Percentiles rank a stretch among this genome's conserved stretches.
Evolutionary conservation across 23 tunicate genomes (phyloP).

Genomic region (Corella eumyota): DNA sequence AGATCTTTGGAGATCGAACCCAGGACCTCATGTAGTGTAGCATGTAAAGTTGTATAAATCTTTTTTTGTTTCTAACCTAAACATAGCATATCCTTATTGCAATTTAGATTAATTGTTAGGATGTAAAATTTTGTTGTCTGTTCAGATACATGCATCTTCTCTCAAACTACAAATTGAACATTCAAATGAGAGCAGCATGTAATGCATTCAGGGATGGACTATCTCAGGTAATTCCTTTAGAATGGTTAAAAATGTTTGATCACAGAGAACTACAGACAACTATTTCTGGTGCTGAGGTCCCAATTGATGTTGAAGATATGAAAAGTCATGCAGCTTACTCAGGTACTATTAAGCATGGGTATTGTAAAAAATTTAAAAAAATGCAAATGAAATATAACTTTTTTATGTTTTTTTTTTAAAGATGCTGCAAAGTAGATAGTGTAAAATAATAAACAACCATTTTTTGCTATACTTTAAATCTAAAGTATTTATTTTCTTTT

Average conservation of each 20-base stretch:
- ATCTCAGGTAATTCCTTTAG: constrained; percentile 38
- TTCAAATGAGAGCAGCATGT: constrained; percentile 57
- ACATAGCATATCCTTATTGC: too few species aligned
- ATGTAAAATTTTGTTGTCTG: too few species aligned
- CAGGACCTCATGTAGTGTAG: too few species aligned
- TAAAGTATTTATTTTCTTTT: too few species aligned
- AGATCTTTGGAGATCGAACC: too few species aligned
- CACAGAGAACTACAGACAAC: constrained; percentile 70
- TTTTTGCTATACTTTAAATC: too few species aligned
- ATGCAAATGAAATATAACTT: background rate
- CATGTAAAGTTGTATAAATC: too few species aligned
- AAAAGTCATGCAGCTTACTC: constrained; percentile 35
- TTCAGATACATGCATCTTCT: constrained; percentile 69
- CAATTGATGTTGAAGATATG: constrained; percentile 59
- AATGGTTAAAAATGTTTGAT: constrained; percentile 86
- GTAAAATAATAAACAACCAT: too few species aligned
- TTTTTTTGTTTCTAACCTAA: too few species aligned
- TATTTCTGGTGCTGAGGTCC: constrained; percentile 56
- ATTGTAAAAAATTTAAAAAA: background rate
- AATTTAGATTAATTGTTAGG: too few species aligned
- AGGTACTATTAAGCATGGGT: constrained; percentile 18
- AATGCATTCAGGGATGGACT: constrained; percentile 55
- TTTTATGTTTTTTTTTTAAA: too few species aligned
- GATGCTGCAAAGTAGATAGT: too few species aligned
- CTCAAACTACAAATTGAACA: constrained; percentile 75